Conservation (phyloP, 2,113 vertebrate species). For the Dicerorhinus sumatrensis region DNA sequence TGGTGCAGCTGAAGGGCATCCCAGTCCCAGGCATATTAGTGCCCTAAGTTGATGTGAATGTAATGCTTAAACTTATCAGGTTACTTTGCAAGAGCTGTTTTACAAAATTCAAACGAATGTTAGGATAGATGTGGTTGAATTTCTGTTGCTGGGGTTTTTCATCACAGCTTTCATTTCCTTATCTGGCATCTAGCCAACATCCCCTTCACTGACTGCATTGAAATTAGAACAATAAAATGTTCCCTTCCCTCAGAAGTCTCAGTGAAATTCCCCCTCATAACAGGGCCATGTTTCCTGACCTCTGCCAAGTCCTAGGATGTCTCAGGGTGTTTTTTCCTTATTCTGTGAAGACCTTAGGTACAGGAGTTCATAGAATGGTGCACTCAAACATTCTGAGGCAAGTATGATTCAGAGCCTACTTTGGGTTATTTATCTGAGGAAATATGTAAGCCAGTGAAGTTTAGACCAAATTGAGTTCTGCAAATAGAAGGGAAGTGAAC, state of each 20-base stretch:
- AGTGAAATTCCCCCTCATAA: slow-evolving; percentile 61
- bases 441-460: not conserved
- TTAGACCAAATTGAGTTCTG: not conserved
- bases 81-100: slow-evolving; percentile 61
- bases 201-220: slow-evolving; percentile 70
- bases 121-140: not conserved
- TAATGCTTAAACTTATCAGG: slow-evolving; percentile 32
- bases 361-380: not conserved
- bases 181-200: slow-evolving; percentile 70
- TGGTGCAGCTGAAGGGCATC: not conserved
- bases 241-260: slow-evolving; percentile 70
- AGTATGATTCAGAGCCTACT: not conserved
- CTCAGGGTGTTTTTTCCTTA: slow-evolving; percentile 48
- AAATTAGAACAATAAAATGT: slow-evolving; percentile 77
- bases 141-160: slow-evolving; percentile 22
- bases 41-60: not conserved
- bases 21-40: not conserved
- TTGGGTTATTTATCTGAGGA: slow-evolving; percentile 1
- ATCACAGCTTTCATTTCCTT: slow-evolving; percentile 68
- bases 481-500: not conserved
- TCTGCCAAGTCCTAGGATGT: slow-evolving; percentile 62
- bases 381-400: not conserved
- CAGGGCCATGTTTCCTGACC: not conserved
- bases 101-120: slow-evolving; percentile 32
- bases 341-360: slow-evolving; percentile 8